A percentile compares a stretch with the other conserved stretches of the same genome.
Evolutionary conservation across 2,113 vertebrate species (phyloP).

Genomic region (Sula dactylatra): DNA sequence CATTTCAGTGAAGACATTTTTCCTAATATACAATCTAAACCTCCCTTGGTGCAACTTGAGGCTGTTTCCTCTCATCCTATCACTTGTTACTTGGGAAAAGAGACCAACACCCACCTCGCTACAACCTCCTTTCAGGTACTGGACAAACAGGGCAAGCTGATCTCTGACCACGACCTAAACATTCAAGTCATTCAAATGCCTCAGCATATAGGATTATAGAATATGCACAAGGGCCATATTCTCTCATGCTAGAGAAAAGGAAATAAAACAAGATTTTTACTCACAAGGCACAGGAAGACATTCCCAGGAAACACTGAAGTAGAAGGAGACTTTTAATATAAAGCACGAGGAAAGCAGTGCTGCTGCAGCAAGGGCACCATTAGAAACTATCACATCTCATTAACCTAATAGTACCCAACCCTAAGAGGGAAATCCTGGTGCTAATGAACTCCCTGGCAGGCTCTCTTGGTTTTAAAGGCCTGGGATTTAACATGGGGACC

Average conservation of each 20-base stretch:
- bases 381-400: background rate
- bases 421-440: background rate
- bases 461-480: background rate
- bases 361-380: background rate
- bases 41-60: background rate
- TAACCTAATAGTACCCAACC: background rate
- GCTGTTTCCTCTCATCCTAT: background rate
- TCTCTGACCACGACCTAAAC: background rate
- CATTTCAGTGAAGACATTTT: background rate
- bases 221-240: fast-evolving
- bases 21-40: background rate
- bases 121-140: background rate
- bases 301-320: background rate
- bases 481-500: background rate
- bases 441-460: background rate
- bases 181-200: background rate
- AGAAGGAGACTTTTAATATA: background rate
- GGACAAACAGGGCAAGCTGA: background rate
- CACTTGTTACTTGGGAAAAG: background rate
- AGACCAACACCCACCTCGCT: too few relatives aligned
- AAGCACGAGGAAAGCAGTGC: fast-evolving
- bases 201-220: background rate
- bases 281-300: background rate
- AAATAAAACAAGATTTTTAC: background rate
- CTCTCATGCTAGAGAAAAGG: background rate